Evolutionary conservation across 2,797 vertebrate species (phyloP), one percentile per base, ranked within the genome.

Genomic region (Lagocephalus sceleratus): DNA sequence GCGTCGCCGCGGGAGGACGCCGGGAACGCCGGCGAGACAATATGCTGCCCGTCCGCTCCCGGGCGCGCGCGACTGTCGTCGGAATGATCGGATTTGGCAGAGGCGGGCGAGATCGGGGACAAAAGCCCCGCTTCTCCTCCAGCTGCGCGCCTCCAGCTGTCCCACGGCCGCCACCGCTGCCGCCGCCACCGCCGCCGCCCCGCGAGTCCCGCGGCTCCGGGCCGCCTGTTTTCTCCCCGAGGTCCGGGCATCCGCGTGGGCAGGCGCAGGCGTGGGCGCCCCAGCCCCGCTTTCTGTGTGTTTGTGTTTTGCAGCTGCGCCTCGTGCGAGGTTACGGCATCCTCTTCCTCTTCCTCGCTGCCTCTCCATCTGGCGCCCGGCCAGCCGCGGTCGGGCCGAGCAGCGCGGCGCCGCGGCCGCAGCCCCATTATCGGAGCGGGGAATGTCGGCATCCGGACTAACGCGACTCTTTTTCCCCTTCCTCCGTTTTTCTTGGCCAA

Each of bases 321-420:
- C 73, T 77, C 71, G 71, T 78, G 77, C 54, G 71, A 82, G 72
- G 80, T 84, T 81, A 80, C 76, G 82, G 80, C 84, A 84, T 86
- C 83, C 84, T 86, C 74, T 84, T 85, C 79, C 77, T 82, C 63
- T 85, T 78, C 76, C 77, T 75, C 44, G 19, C 76, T 80, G 72
- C 77, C 63, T 78, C 73, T 75, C 80, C 66, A 53, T 75, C 70
- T 85, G 84, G 84, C 80, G 54, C 57, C 0, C 29, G 41, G 81
- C 85, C 83, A 87, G 71, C 47, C 57, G 73, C 71, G 76, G 79
- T 75, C 45, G 68, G 68, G 69, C 74, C 76, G 69, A 63, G 77
- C 57, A 35, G 73, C 85, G 81, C 75, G 81, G 69, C 71, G 60
- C 39, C 64, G 66, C 66, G 62, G 32, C 32, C 32, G 12, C 66